Evolutionary conservation across 2,113 vertebrate species (phyloP).

Genomic region (Tragelaphus buxtoni): DNA sequence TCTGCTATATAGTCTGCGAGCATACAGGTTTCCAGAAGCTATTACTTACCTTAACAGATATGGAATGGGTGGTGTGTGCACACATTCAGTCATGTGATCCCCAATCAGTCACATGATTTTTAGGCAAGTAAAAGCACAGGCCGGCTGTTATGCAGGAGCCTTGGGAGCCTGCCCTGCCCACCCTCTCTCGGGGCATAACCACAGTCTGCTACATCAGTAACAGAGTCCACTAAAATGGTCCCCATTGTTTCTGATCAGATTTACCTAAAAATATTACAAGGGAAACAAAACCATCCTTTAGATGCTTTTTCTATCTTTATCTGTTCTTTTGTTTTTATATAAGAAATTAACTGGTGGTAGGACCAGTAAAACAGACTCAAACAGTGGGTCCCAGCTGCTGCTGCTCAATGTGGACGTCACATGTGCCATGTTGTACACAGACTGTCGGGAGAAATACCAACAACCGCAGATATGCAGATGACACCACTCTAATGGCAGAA

Average conservation of each 20-base stretch:
- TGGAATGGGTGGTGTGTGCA: rapidly evolving
- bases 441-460: neutral
- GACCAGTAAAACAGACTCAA: neutral
- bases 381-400: neutral
- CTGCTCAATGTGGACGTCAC: neutral
- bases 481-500: neutral
- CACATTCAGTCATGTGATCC: neutral
- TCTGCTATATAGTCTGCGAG: neutral
- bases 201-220: neutral
- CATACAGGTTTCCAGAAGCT: rapidly evolving
- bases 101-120: rapidly evolving
- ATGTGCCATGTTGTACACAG: neutral
- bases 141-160: neutral
- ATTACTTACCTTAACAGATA: rapidly evolving
- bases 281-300: neutral
- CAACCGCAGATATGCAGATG: neutral
- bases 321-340: neutral
- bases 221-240: neutral
- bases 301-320: neutral
- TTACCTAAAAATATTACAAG: neutral
- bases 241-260: neutral
- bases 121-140: rapidly evolving
- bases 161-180: neutral
- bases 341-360: neutral
- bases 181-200: neutral